Evolutionary conservation across 2,113 vertebrate genomes (phyloP), one percentile per base, ranked within the genome.

Genomic region (Cavia aperea): DNA sequence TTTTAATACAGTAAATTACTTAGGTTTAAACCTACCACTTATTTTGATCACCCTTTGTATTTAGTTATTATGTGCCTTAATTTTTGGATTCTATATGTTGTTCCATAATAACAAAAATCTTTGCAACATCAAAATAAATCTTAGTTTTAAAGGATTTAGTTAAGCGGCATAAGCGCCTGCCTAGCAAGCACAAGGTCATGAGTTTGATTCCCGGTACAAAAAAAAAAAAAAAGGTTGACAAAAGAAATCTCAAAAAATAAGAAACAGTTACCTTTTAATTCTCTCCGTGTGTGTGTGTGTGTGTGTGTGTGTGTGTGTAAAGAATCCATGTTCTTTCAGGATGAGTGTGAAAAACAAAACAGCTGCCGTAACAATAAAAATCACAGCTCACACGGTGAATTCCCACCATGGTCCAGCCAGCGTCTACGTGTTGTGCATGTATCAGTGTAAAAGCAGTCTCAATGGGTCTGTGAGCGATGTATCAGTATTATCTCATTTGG

Each of bases 181-280:
- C 51, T 54, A 8, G 51, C 5, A 54, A 54, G 51, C 51, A 12
- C 10, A 12, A 54, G 51, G 51, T 54, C 51, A 54, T 54, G 51
- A 54, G 51, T 54, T 54, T 54, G 51, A 12, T 54, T 54, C 51
- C 51, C 10, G 51, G 51, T 54, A 54, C 51, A 6, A 51, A 51
- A 54, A 54, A 54, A 54, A 54, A 54, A 54, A 12, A 54, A 54
- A 54, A 54, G 10, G 51, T 54, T 54, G 51, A 54, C 13, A 78
- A 92, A 94, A 66, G 29, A 87, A n/a, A 84, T 56, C 39, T 92
- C 43, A 81, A 94, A 91, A 84, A 91, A 49, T 5, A 78, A 86
- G 7, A 81, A 85, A 43, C 1, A 84, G 29, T 5, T 49, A 68
- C 60, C 72, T 66, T 43, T 72, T 90, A 18, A 81, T 93, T 82